phyloP scores from a whole-genome alignment of 1,140 invertebrate species.

The Lordiphosa clarofinis region DNA sequence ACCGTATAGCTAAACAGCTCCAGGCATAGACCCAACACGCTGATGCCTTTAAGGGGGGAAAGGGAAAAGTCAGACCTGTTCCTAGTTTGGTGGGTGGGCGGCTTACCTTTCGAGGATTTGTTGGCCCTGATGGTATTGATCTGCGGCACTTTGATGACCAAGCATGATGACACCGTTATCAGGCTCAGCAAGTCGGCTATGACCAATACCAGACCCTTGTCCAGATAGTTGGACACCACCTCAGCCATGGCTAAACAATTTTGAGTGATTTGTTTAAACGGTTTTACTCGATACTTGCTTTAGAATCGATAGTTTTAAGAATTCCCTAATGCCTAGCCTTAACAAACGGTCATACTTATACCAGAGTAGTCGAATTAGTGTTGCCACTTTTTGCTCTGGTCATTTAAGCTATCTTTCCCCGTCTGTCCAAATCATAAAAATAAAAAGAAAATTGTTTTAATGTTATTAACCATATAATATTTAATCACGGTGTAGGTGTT shows the following conservation, averaged over 20 bases:
- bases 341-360: too few relatives aligned
- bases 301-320: too few relatives aligned
- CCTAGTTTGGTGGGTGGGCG: not conserved
- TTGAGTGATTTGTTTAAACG: slow-evolving; percentile 4
- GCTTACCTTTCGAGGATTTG: slow-evolving; percentile 82
- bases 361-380: too few relatives aligned
- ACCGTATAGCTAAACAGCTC: slow-evolving; percentile 84
- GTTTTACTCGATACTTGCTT: too few relatives aligned
- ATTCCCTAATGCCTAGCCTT: too few relatives aligned
- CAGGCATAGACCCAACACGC: slow-evolving; percentile 64
- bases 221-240: slow-evolving; percentile 54
- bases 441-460: too few relatives aligned
- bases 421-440: too few relatives aligned
- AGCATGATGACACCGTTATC: slow-evolving; percentile 84
- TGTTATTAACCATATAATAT: too few relatives aligned
- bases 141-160: slow-evolving; percentile 85
- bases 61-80: slow-evolving; percentile 11
- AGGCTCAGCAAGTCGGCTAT: slow-evolving; percentile 83
- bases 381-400: too few relatives aligned
- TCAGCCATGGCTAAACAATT: slow-evolving; percentile 34
- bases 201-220: slow-evolving; percentile 64
- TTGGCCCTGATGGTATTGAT: slow-evolving; percentile 82
- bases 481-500: too few relatives aligned
- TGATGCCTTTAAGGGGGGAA: slow-evolving; percentile 45
- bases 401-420: too few relatives aligned